Conservation (phyloP, 2,888 invertebrate species). For the Andricus quercusramuli region DNA sequence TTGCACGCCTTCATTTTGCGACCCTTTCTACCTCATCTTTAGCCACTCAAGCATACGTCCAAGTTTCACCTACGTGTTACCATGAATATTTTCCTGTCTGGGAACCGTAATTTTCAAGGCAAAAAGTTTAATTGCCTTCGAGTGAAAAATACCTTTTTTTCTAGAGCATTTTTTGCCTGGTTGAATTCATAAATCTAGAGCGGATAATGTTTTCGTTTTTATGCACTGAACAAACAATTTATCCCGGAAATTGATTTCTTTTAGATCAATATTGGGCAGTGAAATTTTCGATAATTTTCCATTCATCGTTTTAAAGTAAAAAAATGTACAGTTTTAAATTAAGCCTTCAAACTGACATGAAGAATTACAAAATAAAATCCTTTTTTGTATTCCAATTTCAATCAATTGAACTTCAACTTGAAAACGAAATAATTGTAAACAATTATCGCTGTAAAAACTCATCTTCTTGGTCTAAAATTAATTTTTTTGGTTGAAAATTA, state of each 20-base stretch:
- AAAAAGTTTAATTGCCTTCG: slow-evolving; percentile 31
- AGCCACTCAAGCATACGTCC: slow-evolving; percentile 23
- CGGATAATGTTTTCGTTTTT: not conserved
- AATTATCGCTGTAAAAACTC: too few species aligned
- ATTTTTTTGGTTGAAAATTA: too few species aligned
- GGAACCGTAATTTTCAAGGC: slow-evolving; percentile 31
- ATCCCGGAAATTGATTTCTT: not conserved
- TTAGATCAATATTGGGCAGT: not conserved
- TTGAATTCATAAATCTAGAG: not conserved
- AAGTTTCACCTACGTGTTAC: slow-evolving; percentile 24
- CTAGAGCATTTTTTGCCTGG: not conserved
- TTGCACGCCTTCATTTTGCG: slow-evolving; percentile 33
- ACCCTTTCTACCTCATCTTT: slow-evolving; percentile 29
- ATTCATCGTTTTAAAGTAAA: too few species aligned
- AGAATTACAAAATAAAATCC: too few species aligned
- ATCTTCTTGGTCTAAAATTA: too few species aligned
- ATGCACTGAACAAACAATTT: not conserved
- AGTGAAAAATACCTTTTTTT: slow-evolving; percentile 24
- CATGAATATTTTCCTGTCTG: slow-evolving; percentile 28
- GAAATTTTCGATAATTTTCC: too few species aligned
- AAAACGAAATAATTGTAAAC: too few species aligned
- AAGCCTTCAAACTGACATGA: too few species aligned
- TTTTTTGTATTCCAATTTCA: too few species aligned
- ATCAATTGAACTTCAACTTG: too few species aligned
- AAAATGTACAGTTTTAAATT: too few species aligned